Evolutionary conservation across 2,113 vertebrate genomes (phyloP), one percentile per base, ranked within the genome.

Genomic region (Caranx ignobilis): DNA sequence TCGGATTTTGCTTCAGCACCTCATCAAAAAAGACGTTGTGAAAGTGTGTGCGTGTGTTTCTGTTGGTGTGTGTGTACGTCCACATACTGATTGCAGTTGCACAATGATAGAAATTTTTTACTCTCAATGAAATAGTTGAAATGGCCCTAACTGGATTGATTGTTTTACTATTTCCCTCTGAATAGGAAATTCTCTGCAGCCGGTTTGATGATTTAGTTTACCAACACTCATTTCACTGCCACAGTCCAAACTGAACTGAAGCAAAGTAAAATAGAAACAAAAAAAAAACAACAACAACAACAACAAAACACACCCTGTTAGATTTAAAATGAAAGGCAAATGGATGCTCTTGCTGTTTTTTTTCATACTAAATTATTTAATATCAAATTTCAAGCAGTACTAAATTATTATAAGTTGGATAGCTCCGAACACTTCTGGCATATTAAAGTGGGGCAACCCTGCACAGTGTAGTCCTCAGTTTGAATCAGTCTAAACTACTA

Each of bases 401-500:
- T 35, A 37, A 43, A 64, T 2, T 62, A 50, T 41, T 12, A 54
- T 10, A 74, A 68, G 55, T 50, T 84, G 35, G 73, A 54, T 35
- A 37, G 45, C 68, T 71, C 13, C 21, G 80, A 80, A 66, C 47
- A 56, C 54, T 71, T 75, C 31, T 80, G 78, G 73, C 54, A 67
- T 57, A 52, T n/a, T 55, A 57, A 83, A 84, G 60, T 54, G 68
- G 71, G 50, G 21, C 75, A 64, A 15, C 57, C 50, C 45, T 66
- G 79, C 55, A 75, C 19, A 72, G 61, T 35, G 37, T 13, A 56
- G 41, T 69, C 56, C 65, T 81, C 64, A 21, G n/a, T 83, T 86
- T 69, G 71, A 80, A 88, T 90, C 69, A 77, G 82, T 39, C 78
- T 37, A 10, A 80, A 76, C 55, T 50, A 61, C 64, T 18, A 72